A percentile compares a stretch with the other conserved stretches of the same genome.
Evolutionary conservation across 2,113 vertebrate species (phyloP).

Genomic region (cattle (Bos taurus)): ARS-UCD2.0 NC_037353.1:44854501-44855000

Average conservation of each 20-base stretch:
- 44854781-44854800: background rate
- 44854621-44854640: background rate
- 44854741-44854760: background rate
- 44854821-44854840: background rate
- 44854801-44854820: background rate
- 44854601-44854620: background rate
- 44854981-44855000: background rate
- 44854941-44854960: background rate
- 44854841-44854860: background rate
- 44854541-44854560: background rate
- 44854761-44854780: background rate
- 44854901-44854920: background rate
- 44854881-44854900: background rate
- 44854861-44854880: accelerated
- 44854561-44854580: background rate
- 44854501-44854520: background rate
- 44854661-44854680: background rate
- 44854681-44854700: background rate
- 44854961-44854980: background rate
- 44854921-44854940: background rate
- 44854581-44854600: background rate
- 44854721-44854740: background rate
- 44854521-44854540: background rate
- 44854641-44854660: background rate
- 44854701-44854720: background rate